A percentile compares a stretch with the other conserved stretches of the same genome.
phyloP scores from a whole-genome alignment of 2,113 vertebrate genomes.

The Peromyscus maniculatus region DNA sequence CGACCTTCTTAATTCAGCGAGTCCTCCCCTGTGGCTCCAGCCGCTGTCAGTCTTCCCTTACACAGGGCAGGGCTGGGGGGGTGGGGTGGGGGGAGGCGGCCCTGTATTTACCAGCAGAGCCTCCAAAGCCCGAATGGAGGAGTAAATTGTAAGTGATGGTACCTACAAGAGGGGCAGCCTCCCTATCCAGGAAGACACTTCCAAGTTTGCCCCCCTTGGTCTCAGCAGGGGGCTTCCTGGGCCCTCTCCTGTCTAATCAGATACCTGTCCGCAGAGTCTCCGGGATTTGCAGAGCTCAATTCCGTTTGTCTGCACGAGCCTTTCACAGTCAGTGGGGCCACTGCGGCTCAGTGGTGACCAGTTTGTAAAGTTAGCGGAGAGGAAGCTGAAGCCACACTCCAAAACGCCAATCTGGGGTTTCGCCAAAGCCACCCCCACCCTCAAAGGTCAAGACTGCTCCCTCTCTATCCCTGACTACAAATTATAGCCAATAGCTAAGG shows the following conservation, averaged over 20 bases:
- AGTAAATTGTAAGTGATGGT: slow-evolving; percentile 70
- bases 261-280: background rate
- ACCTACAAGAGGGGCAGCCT: slow-evolving; percentile 60
- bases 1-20: slow-evolving; percentile 78
- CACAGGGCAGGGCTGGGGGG: background rate
- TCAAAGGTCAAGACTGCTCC: background rate
- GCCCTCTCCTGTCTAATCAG: background rate
- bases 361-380: background rate
- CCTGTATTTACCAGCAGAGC: slow-evolving; percentile 68
- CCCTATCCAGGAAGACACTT: slow-evolving; percentile 67
- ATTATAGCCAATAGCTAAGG: background rate
- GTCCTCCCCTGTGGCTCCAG: slow-evolving; percentile 70
- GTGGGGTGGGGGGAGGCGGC: too few species aligned
- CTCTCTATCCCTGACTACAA: background rate
- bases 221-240: background rate
- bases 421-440: background rate
- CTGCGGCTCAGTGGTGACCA: background rate
- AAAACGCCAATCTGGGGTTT: background rate
- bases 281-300: background rate
- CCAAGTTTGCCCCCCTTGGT: slow-evolving; percentile 68
- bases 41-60: slow-evolving; percentile 59
- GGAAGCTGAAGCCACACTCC: background rate
- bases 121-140: slow-evolving; percentile 59
- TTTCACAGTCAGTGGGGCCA: background rate
- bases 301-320: background rate